phyloP scores from a whole-genome alignment of 92 coral and sea anemone genomes.

The Metridium senile region DNA sequence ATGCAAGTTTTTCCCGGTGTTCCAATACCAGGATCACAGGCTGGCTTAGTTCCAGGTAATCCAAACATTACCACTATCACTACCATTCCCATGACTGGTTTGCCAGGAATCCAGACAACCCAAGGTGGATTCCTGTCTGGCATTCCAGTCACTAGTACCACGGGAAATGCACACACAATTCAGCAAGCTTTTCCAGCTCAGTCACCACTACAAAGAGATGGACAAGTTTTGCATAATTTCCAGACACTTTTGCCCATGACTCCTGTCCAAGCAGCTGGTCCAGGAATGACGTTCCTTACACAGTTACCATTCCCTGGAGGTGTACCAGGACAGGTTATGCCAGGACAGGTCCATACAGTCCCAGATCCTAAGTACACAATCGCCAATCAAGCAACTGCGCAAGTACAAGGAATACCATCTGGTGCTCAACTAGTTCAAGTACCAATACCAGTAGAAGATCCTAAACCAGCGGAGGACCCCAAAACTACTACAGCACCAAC shows the following conservation, averaged over 20 bases:
- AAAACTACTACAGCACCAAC: conserved; percentile 37
- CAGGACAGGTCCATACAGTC: conserved; percentile 61
- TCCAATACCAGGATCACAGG: conserved; percentile 52
- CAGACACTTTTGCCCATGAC: conserved; percentile 84
- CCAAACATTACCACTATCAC: conserved; percentile 55
- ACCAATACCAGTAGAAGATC: conserved; percentile 53
- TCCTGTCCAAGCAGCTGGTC: conserved; percentile 77
- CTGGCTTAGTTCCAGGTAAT: conserved; percentile 32
- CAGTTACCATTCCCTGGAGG: conserved; percentile 69
- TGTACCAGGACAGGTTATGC: conserved; percentile 57
- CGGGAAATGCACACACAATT: conserved; percentile 56
- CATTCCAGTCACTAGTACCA: conserved; percentile 61
- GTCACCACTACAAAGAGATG: conserved; percentile 71
- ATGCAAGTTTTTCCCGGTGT: conserved; percentile 61
- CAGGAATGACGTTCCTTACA: conserved; percentile 75
- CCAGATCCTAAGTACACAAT: conserved; percentile 73
- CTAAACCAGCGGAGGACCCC: conserved; percentile 36
- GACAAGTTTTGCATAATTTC: conserved; percentile 87
- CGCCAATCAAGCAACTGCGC: conserved; percentile 67
- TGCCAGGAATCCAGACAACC: conserved; percentile 58
- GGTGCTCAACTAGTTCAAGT: conserved; percentile 49
- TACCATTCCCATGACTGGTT: conserved; percentile 74
- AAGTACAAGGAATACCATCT: conserved; percentile 47
- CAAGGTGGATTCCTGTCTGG: conserved; percentile 82
- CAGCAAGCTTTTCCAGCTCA: conserved; percentile 62